Conservation (phyloP, 2,113 vertebrate genomes). For the Carassius carassius region DNA sequence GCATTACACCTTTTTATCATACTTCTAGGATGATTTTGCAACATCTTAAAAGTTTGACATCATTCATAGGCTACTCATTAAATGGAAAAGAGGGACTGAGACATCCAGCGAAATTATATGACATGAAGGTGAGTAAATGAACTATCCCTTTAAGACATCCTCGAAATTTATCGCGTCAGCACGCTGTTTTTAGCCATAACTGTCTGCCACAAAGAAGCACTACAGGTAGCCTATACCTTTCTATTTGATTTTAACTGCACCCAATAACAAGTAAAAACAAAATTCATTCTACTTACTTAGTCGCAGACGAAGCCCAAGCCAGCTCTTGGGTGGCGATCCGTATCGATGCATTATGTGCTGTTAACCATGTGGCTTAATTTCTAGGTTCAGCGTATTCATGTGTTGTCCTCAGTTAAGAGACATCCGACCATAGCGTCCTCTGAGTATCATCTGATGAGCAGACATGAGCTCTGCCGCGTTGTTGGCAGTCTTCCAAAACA, state of each 20-base stretch:
- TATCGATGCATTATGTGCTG: conserved; percentile 45
- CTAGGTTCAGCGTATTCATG: background rate
- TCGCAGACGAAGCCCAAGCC: conserved; percentile 50
- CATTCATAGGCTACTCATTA: background rate
- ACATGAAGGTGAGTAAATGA: background rate
- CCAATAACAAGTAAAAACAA: background rate
- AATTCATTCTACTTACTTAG: conserved; percentile 39
- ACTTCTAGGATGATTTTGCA: background rate
- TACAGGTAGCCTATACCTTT: background rate
- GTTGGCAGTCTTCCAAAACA: conserved; percentile 9
- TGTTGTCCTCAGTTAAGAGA: conserved; percentile 11
- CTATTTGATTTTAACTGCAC: background rate
- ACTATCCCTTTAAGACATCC: background rate
- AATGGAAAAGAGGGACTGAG: background rate
- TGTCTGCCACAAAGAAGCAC: background rate
- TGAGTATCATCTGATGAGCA: background rate
- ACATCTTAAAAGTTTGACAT: background rate
- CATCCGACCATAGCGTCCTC: conserved; percentile 17
- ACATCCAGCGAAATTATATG: background rate
- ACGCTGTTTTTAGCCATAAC: background rate
- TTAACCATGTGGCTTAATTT: conserved; percentile 19
- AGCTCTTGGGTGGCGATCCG: conserved; percentile 48
- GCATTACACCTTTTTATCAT: background rate
- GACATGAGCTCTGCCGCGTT: conserved; percentile 1
- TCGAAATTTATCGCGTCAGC: background rate